Percentiles rank a stretch among this genome's conserved stretches.
Evolutionary conservation across 2,113 vertebrate genomes (phyloP).

Genomic region (Psophia crepitans): DNA sequence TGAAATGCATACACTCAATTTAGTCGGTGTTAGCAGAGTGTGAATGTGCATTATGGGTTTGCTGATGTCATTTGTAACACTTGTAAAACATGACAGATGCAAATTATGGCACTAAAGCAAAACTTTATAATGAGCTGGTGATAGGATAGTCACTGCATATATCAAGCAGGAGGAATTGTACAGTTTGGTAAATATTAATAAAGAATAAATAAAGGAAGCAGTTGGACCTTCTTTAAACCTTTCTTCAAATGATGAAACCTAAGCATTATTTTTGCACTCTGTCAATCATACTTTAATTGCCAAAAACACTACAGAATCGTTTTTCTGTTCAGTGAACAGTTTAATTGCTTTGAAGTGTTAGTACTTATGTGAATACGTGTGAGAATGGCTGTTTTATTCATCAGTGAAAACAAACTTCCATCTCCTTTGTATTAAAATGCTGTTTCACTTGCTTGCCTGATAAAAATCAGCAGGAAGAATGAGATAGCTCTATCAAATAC

Average conservation of each 20-base stretch:
- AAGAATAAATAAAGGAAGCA: background rate
- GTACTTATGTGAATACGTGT: background rate
- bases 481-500: background rate
- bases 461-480: background rate
- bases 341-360: constrained; percentile 41
- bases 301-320: background rate
- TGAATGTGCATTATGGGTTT: background rate
- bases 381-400: background rate
- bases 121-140: background rate
- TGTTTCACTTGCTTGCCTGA: background rate
- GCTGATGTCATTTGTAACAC: background rate
- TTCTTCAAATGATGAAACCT: background rate
- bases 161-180: background rate
- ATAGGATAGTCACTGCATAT: background rate
- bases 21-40: background rate
- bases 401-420: background rate
- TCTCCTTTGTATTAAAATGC: background rate
- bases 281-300: constrained; percentile 5
- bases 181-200: constrained; percentile 7
- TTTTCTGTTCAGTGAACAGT: constrained; percentile 36
- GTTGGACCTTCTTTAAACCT: background rate
- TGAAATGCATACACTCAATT: background rate
- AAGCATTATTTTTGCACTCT: background rate
- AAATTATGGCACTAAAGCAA: background rate
- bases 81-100: background rate